phyloP scores from a whole-genome alignment of 2,888 invertebrate genomes.

The Piscicola geometra region DNA sequence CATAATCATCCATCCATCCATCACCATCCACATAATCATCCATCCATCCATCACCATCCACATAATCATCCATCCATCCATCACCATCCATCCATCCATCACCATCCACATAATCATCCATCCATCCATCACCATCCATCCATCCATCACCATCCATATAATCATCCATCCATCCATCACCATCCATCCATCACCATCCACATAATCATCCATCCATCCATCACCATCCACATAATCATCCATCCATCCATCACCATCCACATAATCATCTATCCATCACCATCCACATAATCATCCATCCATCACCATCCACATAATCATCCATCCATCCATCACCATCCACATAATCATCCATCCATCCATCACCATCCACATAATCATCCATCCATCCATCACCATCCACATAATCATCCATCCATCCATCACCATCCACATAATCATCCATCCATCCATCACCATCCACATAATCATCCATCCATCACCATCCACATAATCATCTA shows the following conservation, averaged over 20 bases:
- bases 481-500: background rate
- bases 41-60: no score
- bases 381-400: no score
- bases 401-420: no score
- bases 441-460: background rate
- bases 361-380: no score
- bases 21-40: no score
- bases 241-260: background rate
- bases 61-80: no score
- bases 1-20: no score
- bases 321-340: no score
- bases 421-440: background rate
- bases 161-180: background rate
- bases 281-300: no score
- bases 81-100: background rate
- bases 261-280: background rate
- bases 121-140: no score
- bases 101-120: background rate
- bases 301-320: no score
- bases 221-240: background rate
- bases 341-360: no score
- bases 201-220: slow-evolving; percentile 15
- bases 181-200: slow-evolving; percentile 1
- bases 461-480: background rate
- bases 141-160: background rate